Conservation (phyloP, 2,888 invertebrate genomes). For the Antitype chi region DNA sequence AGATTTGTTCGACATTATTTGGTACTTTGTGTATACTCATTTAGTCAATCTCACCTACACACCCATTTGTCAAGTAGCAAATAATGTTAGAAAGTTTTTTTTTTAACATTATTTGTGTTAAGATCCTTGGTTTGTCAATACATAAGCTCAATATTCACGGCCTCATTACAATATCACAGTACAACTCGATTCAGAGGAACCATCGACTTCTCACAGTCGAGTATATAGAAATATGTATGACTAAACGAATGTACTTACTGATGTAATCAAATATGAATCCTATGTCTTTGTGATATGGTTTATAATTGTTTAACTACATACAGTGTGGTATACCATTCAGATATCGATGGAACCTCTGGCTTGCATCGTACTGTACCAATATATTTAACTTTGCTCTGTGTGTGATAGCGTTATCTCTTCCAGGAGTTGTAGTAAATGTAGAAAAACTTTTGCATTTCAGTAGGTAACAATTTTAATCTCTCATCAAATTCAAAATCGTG, state of each 20-base stretch:
- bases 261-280: constrained; percentile 9
- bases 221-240: background rate
- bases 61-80: constrained; percentile 28
- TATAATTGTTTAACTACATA: constrained; percentile 5
- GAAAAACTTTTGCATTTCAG: constrained; percentile 61
- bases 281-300: constrained; percentile 2
- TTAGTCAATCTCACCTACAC: background rate
- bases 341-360: background rate
- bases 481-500: constrained; percentile 38
- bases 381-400: constrained; percentile 16
- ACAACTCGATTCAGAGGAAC: constrained; percentile 15
- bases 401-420: constrained; percentile 32
- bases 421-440: constrained; percentile 49
- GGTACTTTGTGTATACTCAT: background rate
- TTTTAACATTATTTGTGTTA: constrained; percentile 4
- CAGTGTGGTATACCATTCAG: background rate
- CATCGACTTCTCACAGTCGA: background rate
- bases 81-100: constrained; percentile 13
- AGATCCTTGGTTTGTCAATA: constrained; percentile 4
- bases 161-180: constrained; percentile 30
- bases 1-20: constrained; percentile 4
- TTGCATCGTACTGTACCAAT: constrained; percentile 4
- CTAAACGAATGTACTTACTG: background rate
- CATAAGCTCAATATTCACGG: constrained; percentile 38
- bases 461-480: constrained; percentile 21